Evolutionary conservation across 2,888 invertebrate genomes (phyloP).

Genomic region (Pollenia griseotomentosa): DNA sequence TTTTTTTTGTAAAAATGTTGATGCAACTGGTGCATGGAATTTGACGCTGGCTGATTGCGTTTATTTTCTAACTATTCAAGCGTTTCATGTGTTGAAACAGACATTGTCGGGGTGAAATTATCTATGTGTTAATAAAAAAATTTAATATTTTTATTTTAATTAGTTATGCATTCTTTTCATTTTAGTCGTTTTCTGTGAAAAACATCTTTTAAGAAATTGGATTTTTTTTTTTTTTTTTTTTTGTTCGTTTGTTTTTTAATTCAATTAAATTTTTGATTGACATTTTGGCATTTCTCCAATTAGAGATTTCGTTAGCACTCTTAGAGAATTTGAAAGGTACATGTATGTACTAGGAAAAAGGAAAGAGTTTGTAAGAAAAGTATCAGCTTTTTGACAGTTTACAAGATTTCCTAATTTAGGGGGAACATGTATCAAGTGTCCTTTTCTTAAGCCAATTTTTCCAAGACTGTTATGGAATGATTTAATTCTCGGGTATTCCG

Average conservation of each 20-base stretch:
- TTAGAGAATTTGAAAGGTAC: background rate
- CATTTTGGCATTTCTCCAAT: slow-evolving; percentile 62
- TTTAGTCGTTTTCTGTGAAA: slow-evolving; percentile 22
- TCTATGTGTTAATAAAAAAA: slow-evolving; percentile 68
- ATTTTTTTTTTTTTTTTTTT: background rate
- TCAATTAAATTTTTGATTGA: slow-evolving; percentile 67
- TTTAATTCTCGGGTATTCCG: too few species aligned
- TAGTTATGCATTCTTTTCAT: slow-evolving; percentile 61
- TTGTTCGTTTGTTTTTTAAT: slow-evolving; percentile 32
- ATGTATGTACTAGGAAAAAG: background rate
- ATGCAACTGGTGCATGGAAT: slow-evolving; percentile 73
- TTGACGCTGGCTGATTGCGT: slow-evolving; percentile 73
- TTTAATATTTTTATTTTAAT: slow-evolving; percentile 68
- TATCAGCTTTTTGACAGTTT: too few species aligned
- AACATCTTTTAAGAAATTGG: slow-evolving; percentile 44
- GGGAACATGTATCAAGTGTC: too few species aligned
- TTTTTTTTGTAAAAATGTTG: slow-evolving; percentile 34
- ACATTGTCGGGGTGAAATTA: slow-evolving; percentile 67
- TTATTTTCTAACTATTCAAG: slow-evolving; percentile 71
- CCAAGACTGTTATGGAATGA: too few species aligned
- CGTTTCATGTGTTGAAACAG: slow-evolving; percentile 59
- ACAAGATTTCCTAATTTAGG: too few species aligned
- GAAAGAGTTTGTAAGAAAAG: too few species aligned
- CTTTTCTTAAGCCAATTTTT: too few species aligned
- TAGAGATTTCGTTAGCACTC: slow-evolving; percentile 53